phyloP scores from a whole-genome alignment of 1,140 invertebrate genomes.

The Orussus abietinus region DNA sequence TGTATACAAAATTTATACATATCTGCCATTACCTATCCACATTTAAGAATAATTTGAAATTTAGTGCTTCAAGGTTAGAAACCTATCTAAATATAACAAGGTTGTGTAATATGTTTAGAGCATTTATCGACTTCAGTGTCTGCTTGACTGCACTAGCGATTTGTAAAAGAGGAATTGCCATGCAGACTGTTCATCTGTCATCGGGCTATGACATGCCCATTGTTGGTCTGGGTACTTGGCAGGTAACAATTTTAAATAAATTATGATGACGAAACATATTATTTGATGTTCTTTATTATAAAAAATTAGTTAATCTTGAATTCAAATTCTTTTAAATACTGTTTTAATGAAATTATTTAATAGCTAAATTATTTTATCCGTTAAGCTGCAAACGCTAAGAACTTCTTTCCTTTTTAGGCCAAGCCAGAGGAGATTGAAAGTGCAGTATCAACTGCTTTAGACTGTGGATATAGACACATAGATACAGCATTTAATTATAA shows the following conservation, averaged over 20 bases:
- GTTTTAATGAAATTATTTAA: constrained; percentile 4
- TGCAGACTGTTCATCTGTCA: constrained; percentile 34
- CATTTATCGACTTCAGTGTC: constrained; percentile 21
- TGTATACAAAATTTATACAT: no score
- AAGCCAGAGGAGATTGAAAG: constrained; percentile 67
- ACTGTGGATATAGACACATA: constrained; percentile 71
- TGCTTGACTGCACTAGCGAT: constrained; percentile 14
- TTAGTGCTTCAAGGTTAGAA: constrained; percentile 2
- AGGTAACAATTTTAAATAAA: no score
- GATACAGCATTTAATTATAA: constrained; percentile 79
- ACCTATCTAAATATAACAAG: constrained; percentile 22
- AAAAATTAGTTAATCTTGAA: constrained; percentile 15
- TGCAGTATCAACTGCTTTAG: constrained; percentile 62
- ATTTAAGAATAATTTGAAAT: neutral
- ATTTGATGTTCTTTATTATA: constrained; percentile 11
- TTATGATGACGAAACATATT: no score
- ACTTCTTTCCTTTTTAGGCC: constrained; percentile 51
- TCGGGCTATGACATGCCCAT: constrained; percentile 63
- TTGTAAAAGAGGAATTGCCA: constrained; percentile 22
- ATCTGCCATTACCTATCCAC: no score
- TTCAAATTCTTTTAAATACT: no score
- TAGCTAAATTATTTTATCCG: neutral
- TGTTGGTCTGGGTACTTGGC: constrained; percentile 77
- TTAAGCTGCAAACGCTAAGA: constrained; percentile 14
- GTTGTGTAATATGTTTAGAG: constrained; percentile 25